Base-by-base conservation (phyloP, 2,113 vertebrate genomes). In the Athene noctua region DNA sequence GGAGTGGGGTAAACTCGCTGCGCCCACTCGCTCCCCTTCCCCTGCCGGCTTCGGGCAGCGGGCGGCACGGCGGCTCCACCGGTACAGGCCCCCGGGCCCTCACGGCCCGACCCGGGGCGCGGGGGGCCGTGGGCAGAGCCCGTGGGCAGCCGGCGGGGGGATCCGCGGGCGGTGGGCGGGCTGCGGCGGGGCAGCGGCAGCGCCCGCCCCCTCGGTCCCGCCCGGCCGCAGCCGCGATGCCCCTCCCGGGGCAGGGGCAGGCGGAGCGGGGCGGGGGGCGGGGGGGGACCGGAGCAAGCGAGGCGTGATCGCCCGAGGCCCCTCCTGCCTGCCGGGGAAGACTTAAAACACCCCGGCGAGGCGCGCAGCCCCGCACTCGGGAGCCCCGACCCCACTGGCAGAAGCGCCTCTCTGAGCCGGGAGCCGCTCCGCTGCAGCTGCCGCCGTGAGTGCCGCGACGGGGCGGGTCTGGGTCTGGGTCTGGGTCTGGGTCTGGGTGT, bases 221-320 rank as follows among this genome's bases (percentile, higher is more conserved):
- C 58, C 70, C 79, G 74, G 38, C 61, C 38, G 51, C 67, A 34
- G 42, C 83, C 21, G 47, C n/a, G 12, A 65, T 52, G 89, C 83
- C 46, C 46, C 91, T 73, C 88, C 71, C 54, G 77, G 83, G 86
- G 36, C 77, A 55, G 82, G 68, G 71, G 70, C 68, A 70, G 80
- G 85, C 36, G 40, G 49, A 46, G 91, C 46, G 66, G 63, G n/a
- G 82, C 42, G 86, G 36, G 95, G 54, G 88, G 84, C 42, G 42
- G 42, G 42, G 42, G 42, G 42, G 79, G 47, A 63, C 68, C 71
- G 93, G 94, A 96, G 96, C 96, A 82, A 80, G 58, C 80, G 52
- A 75, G 92, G 96, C 97, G 98, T 97, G 97, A 97, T 90, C 96
- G 96, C 93, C 92, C 83, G 80, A 96, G 93, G 98, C 98, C 98